Base-by-base conservation (phyloP, 2,797 vertebrate species). In the Lemur catta region DNA sequence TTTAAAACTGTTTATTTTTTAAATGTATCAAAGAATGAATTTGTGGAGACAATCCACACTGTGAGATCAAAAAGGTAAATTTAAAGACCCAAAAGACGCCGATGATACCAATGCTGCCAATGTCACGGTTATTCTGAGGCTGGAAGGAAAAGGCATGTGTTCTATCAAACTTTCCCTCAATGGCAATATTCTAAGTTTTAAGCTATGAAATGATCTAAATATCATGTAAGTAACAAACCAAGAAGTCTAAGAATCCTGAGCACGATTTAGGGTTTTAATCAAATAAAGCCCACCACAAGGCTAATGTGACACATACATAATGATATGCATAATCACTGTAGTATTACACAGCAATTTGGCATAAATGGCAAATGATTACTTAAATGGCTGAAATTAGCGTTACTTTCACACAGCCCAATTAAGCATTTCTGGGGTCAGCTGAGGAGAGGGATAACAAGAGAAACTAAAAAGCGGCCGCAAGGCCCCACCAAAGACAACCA, bases 281-380 rank as follows among this genome's bases (percentile, higher is more conserved):
- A 93, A 50, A 91, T 48, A 84, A 89, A 96, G 93, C 41, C 65
- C 55, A 82, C 63, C 50, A 38, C 59, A 72, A 75, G 79, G 48
- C 89, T 84, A 84, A 69, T 65, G 69, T 50, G 65, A 93, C 84
- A 33, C 28, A 2, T 87, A 89, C 46, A 80, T 87, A 94, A 93
- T 69, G 61, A 61, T 30, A 97, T 76, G 63, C 69, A 61, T 71
- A 95, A 91, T 84, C 82, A 76, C 69, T 72, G 63, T 67, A n/a
- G 48, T 74, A 76, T 82, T 89, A 69, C 91, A 92, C 33, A 65
- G 76, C 48, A 88, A 91, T 89, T 85, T 93, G 61, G 48, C 30
- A 93, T 89, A 94, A 97, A 96, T 85, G 67, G 57, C 93, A 89
- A 96, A 88, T 92, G 84, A 97, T 91, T 92, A 85, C 50, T 35